These are phyloP conservation scores for Tiaroga cobitis DNA, from an alignment of 2,797 vertebrate genomes.

Conservation along the genomic window DNA sequence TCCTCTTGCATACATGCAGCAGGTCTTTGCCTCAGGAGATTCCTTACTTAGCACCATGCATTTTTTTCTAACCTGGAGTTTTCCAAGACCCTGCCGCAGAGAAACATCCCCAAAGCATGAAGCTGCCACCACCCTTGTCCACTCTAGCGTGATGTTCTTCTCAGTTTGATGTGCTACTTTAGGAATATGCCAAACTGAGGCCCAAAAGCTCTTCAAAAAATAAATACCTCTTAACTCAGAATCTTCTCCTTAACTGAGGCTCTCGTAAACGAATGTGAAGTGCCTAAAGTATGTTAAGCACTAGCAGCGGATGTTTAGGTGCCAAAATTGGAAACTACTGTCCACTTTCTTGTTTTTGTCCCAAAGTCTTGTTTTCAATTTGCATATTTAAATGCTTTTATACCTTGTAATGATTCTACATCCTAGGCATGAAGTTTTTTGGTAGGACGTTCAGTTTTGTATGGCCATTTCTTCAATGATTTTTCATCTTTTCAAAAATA, in stretches of 20 bases:
- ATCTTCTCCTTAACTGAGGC: not conserved
- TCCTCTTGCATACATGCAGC: constrained; percentile 32
- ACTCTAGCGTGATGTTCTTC: not conserved
- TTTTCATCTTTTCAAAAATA: not conserved
- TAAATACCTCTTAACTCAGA: constrained; percentile 14
- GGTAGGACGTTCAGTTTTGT: not conserved
- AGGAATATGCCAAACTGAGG: constrained; percentile 17
- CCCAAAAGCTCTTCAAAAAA: not conserved
- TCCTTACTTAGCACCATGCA: constrained; percentile 6
- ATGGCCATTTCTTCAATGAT: not conserved
- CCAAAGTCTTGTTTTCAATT: not conserved
- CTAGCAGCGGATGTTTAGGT: not conserved
- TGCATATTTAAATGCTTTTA: not conserved
- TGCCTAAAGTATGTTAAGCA: not conserved
- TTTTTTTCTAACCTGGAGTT: constrained; percentile 22
- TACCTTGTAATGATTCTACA: not conserved
- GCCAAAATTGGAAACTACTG: not conserved
- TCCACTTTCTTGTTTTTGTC: not conserved
- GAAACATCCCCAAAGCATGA: constrained; percentile 22
- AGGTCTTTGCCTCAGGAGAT: not conserved
- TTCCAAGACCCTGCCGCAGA: constrained; percentile 14
- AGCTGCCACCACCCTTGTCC: constrained; percentile 26
- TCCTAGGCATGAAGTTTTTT: not conserved
- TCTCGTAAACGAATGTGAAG: not conserved
- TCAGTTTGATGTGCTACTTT: constrained; percentile 27